These are phyloP conservation scores for Campaea margaritaria DNA, from an alignment of 2,888 invertebrate genomes.

Conservation along the genomic window DNA sequence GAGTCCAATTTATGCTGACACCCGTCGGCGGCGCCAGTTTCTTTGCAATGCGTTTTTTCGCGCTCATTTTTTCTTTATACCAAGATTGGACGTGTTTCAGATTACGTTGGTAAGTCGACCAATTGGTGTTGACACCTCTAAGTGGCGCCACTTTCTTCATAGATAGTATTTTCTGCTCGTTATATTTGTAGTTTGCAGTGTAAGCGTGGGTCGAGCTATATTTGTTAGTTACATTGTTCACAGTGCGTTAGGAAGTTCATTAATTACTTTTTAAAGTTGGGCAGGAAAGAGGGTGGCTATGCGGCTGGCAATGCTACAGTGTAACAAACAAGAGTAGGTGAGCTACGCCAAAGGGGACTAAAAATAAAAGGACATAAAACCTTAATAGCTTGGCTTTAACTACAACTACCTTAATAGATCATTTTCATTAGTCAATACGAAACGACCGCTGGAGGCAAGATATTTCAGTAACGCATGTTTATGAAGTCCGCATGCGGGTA, in stretches of 20 bases:
- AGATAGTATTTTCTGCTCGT: slow-evolving; percentile 11
- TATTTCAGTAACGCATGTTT: too few species aligned
- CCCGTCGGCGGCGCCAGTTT: slow-evolving; percentile 19
- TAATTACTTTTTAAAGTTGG: slow-evolving; percentile 40
- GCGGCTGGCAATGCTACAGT: too few species aligned
- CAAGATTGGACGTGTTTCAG: slow-evolving; percentile 3
- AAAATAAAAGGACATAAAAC: too few species aligned
- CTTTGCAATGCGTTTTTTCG: slow-evolving; percentile 2
- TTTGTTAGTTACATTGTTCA: slow-evolving; percentile 46
- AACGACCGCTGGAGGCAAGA: too few species aligned
- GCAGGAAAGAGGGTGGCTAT: slow-evolving; percentile 25
- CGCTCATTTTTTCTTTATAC: slow-evolving; percentile 6
- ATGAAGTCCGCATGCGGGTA: too few species aligned
- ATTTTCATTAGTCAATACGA: too few species aligned
- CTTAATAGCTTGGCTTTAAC: too few species aligned
- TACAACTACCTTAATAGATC: too few species aligned
- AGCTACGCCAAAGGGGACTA: too few species aligned
- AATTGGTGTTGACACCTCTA: slow-evolving; percentile 16
- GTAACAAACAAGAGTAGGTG: too few species aligned
- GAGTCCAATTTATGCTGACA: slow-evolving; percentile 34
- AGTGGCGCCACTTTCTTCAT: slow-evolving; percentile 27
- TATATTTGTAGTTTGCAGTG: slow-evolving; percentile 18
- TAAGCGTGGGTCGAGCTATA: slow-evolving; percentile 48
- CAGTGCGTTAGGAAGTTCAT: slow-evolving; percentile 52
- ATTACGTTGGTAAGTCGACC: slow-evolving; percentile 9